Evolutionary conservation across 2,888 invertebrate genomes (phyloP), one percentile per base, ranked within the genome.

Genomic region (Lomographa bimaculata): DNA sequence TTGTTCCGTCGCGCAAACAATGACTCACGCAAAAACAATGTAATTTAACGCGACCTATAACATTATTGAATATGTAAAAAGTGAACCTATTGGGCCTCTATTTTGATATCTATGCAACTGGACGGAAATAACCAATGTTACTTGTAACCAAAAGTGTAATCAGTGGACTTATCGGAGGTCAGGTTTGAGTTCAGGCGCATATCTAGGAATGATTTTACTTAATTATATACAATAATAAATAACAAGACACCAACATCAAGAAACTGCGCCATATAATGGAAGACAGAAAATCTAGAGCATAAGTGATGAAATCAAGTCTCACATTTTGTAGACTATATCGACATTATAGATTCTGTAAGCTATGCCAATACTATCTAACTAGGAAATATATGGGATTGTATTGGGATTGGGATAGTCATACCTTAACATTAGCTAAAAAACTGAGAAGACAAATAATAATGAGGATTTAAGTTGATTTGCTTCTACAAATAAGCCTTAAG

Each of bases 21-120:
- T 76, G 73, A 76, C 51, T 75, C 70, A 76, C 55, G 61, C 52
- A 42, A 57, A 54, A 61, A 70, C 65, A 68, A 69, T 68, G 61
- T 54, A 57, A 57, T 60, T 54, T 57, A 56, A 56, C 40, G 27
- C 49, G 66, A 69, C 65, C 74, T 66, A 40, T 70, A 62, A 65
- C 69, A 59, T 59, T 52, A 58, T 48, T 73, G 68, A 73, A 76
- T 76, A 75, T 68, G 58, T 63, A 64, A 63, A 60, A 64, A 62
- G 41, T 40, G 12, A 50, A 46, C 25, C 35, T 32, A 47, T 24
- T 29, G 50, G 54, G 50, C 50, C 53, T 45, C 50, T 46, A 50
- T 52, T 53, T 57, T 49, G 40, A 48, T 54, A 38, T 49, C 32
- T 33, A 34, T 46, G 38, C 29, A 51, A 34, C 21, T 30, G 14